Evolutionary conservation across 1,140 invertebrate species (phyloP), one percentile per base, ranked within the genome.

Genomic region (Tetramorium alpestre): DNA sequence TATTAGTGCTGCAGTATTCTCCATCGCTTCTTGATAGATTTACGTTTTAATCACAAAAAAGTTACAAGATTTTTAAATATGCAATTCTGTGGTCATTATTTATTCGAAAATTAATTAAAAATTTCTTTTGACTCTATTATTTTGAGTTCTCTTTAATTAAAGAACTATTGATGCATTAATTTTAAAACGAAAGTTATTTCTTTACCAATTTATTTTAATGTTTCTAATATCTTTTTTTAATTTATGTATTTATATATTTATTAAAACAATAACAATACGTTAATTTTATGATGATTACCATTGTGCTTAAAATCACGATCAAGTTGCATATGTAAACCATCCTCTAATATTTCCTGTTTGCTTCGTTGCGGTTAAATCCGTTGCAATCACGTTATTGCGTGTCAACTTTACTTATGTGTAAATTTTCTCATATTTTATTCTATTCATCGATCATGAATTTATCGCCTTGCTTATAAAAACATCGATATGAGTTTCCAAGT

Each of bases 331-430:
- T 47, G 69, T 44, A 73, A 60, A 69, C 65, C 0, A 62, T 82
- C 25, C 33, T 11, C 33, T 84, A 84, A 84, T 84, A 75, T 60
- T 84, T 73, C 41, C 28, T 75, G 69, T 60, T 73, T 73, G 25
- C 41, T 60, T 84, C 25, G 67, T 18, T 38, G 69, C 10, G 44
- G 54, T 75, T 84, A 28, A 44, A 60, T 44, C 28, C 41, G 69
- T 33, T 69, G 41, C 54, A 44, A 60, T 60, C 41, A 33, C n/a
- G n/a, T 73, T 73, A 60, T 73, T 82, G 67, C 54, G 38, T 60
- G 18, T 38, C 80, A 60, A 73, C 25, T 51, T 80, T 69, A 13
- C 41, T 82, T 25, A 33, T 47, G 22, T 56, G 47, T 70, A 81
- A 70, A 81, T 70, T 69, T 56, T 81, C 16, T 22, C 51, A 41